Percentiles rank a stretch among this genome's conserved stretches.
Evolutionary conservation across 1,140 invertebrate genomes (phyloP).

Genomic region (Aphelinus atriplicis): DNA sequence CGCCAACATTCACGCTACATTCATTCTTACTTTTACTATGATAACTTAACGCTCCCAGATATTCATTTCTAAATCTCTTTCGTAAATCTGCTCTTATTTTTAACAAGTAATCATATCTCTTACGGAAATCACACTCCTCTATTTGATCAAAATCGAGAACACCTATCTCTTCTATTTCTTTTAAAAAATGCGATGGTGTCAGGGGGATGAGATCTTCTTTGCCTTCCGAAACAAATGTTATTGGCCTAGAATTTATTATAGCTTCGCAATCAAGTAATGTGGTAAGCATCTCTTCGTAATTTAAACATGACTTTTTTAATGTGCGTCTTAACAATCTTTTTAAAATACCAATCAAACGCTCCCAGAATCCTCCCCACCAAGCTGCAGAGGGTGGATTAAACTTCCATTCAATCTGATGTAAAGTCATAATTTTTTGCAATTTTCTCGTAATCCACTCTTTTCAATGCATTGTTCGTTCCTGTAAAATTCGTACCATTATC

Average conservation of each 20-base stretch:
- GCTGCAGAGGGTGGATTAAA: too few species aligned
- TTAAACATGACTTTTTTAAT: conserved; percentile 46
- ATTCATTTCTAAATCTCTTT: neutral
- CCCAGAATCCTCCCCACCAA: too few species aligned
- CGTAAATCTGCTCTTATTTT: neutral
- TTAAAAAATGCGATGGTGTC: too few species aligned
- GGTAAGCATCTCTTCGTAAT: too few species aligned
- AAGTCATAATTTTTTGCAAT: neutral
- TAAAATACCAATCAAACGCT: too few species aligned
- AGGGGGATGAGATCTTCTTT: neutral
- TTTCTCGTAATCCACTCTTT: neutral
- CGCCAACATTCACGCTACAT: conserved; percentile 13
- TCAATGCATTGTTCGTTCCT: conserved; percentile 36
- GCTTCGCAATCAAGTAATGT: too few species aligned
- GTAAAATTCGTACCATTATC: conserved; percentile 60
- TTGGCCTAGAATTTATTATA: too few species aligned
- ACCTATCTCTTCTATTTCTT: too few species aligned
- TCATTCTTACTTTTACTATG: neutral
- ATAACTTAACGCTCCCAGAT: neutral
- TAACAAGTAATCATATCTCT: neutral
- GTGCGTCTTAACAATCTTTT: conserved; percentile 46
- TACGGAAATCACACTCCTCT: conserved; percentile 22
- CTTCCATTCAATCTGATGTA: conserved; percentile 46
- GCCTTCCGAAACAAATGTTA: too few species aligned
- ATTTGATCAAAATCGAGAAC: conserved; percentile 31